These are phyloP conservation scores for Zele albiditarsus DNA, from an alignment of 2,888 invertebrate genomes.

Conservation along the genomic window DNA sequence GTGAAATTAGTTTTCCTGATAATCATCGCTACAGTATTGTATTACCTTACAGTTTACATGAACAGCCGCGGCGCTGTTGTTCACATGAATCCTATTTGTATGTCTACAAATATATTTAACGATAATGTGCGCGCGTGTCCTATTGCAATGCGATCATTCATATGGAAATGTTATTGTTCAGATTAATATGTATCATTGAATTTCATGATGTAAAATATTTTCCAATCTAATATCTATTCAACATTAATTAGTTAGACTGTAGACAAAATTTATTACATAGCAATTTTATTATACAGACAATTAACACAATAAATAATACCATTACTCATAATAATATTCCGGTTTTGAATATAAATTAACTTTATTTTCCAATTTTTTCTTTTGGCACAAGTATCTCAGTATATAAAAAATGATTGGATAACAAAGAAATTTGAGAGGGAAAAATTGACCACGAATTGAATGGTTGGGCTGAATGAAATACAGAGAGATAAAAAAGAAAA, in stretches of 20 bases:
- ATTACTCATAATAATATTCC: no score
- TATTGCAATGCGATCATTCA: background rate
- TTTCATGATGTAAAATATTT: background rate
- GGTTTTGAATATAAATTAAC: no score
- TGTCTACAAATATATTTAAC: background rate
- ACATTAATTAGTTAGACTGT: no score
- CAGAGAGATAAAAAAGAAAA: background rate
- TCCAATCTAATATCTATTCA: background rate
- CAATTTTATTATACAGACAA: no score
- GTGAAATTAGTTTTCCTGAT: constrained; percentile 73
- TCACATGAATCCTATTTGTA: constrained; percentile 6
- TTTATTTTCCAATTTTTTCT: no score
- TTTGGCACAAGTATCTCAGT: background rate
- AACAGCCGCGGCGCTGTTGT: constrained; percentile 39
- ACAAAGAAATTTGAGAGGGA: background rate
- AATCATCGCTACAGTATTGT: constrained; percentile 72
- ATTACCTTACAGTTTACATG: constrained; percentile 59
- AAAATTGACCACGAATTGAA: background rate
- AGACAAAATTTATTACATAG: no score
- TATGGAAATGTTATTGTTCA: background rate
- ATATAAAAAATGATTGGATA: background rate
- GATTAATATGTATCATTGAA: background rate
- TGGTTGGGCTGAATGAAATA: background rate
- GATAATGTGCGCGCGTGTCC: background rate
- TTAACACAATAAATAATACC: no score